Conservation (phyloP, 2,797 vertebrate species). For the Chelonia mydas region DNA sequence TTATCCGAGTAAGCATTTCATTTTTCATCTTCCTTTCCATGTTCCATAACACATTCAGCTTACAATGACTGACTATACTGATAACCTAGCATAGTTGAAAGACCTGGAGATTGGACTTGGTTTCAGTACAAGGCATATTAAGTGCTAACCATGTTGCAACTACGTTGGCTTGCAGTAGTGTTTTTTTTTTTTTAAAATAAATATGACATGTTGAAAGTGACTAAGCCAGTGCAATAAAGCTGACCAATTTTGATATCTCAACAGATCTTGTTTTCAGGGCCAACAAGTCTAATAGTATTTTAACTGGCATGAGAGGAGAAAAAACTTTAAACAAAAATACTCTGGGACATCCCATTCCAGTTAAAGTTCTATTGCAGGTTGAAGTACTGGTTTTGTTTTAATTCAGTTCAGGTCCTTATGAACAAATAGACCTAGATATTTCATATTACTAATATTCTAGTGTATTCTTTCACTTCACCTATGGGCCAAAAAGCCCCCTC, state of each 20-base stretch:
- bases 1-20: slow-evolving; percentile 86
- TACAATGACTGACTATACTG: not conserved
- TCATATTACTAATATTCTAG: not conserved
- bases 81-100: not conserved
- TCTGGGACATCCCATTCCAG: not conserved
- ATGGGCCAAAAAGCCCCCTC: not conserved
- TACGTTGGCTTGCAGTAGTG: not conserved
- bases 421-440: not conserved
- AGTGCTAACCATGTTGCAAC: not conserved
- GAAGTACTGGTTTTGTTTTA: not conserved
- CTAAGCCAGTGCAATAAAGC: not conserved
- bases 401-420: not conserved
- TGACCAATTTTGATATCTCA: not conserved
- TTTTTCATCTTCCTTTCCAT: not conserved
- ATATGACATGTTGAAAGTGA: rapidly evolving
- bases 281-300: not conserved
- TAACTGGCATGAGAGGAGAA: not conserved
- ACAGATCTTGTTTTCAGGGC: not conserved
- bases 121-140: not conserved
- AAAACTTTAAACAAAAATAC: not conserved
- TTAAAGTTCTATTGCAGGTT: not conserved
- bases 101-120: not conserved
- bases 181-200: not conserved
- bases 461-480: not conserved
- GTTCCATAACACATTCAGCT: not conserved